Evolutionary conservation across 2,113 vertebrate species (phyloP).

Genomic region (Anser brachyrhynchus): DNA sequence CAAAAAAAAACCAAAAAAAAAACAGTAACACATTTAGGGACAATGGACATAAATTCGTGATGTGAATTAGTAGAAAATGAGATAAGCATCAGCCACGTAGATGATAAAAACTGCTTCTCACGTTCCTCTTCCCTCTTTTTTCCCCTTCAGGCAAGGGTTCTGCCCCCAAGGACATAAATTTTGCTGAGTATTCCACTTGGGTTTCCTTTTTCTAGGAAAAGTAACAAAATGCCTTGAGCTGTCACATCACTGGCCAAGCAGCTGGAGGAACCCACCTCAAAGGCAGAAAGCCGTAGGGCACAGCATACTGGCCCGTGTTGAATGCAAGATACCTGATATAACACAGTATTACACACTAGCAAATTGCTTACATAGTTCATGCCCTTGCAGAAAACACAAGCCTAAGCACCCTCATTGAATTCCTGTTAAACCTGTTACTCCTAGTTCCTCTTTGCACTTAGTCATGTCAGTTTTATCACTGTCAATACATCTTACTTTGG

Average conservation of each 20-base stretch:
- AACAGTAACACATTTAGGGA: not conserved
- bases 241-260: not conserved
- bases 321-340: too few species aligned
- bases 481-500: not conserved
- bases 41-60: not conserved
- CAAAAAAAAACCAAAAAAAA: not conserved
- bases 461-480: not conserved
- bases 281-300: not conserved
- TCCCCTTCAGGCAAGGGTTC: not conserved
- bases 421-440: not conserved
- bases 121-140: not conserved
- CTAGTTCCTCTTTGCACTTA: not conserved
- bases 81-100: not conserved
- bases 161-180: not conserved
- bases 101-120: not conserved
- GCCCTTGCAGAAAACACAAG: not conserved
- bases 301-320: not conserved
- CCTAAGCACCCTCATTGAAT: not conserved
- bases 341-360: not conserved
- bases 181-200: not conserved
- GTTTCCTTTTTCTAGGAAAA: not conserved
- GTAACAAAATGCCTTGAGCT: not conserved
- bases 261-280: not conserved
- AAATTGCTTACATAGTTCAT: fast-evolving
- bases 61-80: not conserved